These are phyloP conservation scores for Rhea americana DNA, from an alignment of 2,113 vertebrate species.

Conservation along the genomic window DNA sequence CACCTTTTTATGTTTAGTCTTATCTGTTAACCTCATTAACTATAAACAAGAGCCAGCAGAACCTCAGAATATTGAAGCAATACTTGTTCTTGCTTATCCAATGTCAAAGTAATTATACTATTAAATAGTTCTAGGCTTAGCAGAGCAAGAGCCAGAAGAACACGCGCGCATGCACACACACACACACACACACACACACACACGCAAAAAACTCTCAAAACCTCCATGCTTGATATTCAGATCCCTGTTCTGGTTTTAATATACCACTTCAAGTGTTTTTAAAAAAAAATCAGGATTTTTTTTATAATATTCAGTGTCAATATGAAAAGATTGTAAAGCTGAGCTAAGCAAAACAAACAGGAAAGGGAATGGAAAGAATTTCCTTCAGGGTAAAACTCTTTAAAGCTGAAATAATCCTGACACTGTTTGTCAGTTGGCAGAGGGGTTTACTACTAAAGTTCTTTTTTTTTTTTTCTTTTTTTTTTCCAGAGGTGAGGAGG, in stretches of 20 bases:
- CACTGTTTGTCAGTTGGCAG: neutral
- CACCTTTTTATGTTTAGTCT: neutral
- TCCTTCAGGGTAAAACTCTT: slow-evolving; percentile 50
- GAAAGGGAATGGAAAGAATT: slow-evolving; percentile 45
- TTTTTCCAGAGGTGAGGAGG: neutral
- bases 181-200: no score
- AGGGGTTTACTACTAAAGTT: neutral
- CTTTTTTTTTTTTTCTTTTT: neutral
- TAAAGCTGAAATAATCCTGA: neutral
- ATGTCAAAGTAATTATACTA: neutral
- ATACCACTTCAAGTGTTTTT: slow-evolving; percentile 19
- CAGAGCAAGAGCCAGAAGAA: neutral
- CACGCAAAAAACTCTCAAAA: neutral
- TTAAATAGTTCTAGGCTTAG: slow-evolving; percentile 15
- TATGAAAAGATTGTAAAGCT: neutral
- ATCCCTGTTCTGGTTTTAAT: slow-evolving; percentile 15
- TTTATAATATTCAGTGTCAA: slow-evolving; percentile 13
- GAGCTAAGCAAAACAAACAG: slow-evolving; percentile 45
- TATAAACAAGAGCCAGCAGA: slow-evolving; percentile 13
- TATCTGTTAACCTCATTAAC: neutral
- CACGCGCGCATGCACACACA: no score
- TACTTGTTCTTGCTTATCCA: neutral
- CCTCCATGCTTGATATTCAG: neutral
- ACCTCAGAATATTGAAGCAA: neutral
- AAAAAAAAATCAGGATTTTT: neutral